Conservation (phyloP, 2,113 vertebrate species). For the Fulmarus glacialis region DNA sequence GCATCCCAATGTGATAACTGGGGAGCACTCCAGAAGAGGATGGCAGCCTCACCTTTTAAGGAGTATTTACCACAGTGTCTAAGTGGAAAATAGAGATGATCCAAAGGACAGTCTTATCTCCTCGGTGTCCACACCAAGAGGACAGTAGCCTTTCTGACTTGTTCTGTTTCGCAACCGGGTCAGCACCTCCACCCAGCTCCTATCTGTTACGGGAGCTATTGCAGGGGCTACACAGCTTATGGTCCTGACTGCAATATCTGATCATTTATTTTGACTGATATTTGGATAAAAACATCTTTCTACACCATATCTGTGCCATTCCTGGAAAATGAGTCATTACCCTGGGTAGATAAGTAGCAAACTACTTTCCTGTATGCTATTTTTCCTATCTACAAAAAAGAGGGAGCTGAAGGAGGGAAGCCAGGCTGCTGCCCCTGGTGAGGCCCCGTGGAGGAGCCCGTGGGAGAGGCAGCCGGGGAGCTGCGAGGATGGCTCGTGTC, state of each 20-base stretch:
- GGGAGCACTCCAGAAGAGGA: not conserved
- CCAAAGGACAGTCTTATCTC: not conserved
- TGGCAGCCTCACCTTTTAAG: not conserved
- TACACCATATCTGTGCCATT: not conserved
- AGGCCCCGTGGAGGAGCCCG: not conserved
- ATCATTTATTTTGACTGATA: not conserved
- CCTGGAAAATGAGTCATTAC: not conserved
- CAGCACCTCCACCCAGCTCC: not conserved
- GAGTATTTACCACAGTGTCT: not conserved
- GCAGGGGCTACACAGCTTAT: not conserved
- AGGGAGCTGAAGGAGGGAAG: not conserved
- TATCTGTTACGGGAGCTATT: fast-evolving
- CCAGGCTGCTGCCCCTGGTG: not conserved
- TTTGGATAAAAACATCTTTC: not conserved
- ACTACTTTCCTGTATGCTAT: not conserved
- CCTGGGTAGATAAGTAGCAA: not conserved
- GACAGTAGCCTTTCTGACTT: not conserved
- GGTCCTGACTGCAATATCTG: not conserved
- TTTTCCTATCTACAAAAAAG: not conserved
- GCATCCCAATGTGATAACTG: not conserved
- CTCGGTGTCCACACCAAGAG: not conserved
- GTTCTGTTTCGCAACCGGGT: not conserved
- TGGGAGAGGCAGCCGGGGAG: not conserved
- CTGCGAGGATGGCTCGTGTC: fast-evolving
- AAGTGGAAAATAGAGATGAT: not conserved